Evolutionary conservation across 2,113 vertebrate species (phyloP), one percentile per base, ranked within the genome.

Genomic region (Paramormyrops kingsleyae): DNA sequence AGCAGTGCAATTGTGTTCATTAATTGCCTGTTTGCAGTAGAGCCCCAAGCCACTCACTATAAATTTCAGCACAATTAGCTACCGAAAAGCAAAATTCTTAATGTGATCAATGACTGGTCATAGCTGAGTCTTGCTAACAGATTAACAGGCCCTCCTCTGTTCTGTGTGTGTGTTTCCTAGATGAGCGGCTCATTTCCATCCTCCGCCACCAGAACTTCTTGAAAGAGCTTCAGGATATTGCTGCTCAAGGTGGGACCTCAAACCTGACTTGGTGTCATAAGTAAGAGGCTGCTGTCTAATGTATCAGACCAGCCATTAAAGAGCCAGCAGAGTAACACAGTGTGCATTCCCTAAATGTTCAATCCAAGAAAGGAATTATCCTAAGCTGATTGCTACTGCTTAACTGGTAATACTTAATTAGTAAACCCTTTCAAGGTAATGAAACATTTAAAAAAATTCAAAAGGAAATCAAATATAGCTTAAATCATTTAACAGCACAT

Each of bases 161-260:
- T 27, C 24, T 80, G 47, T 53, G n/a, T 52, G 13, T 88, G 27
- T 77, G 27, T 52, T 44, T 92, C 94, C 66, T 95, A 97, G 97
- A 97, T 91, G 96, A 96, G 87, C 93, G 97, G 74, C 95, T 97
- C 90, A 96, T 96, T 90, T 96, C 96, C 83, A 96, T 97, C 77
- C 96, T 97, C 89, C 94, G 97, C 6, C 96, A 97, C 89, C 96
- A 97, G 92, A 97, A 97, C 84, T 91, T 97, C 84, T 80, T 97
- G 91, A 97, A 95, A 91, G 97, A 97, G 89, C 95, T 97, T 85
- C 97, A 97, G 87, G 96, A 97, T 90, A 95, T 97, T 15, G 97
- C 96, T 24, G 90, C 94, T 90, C 94, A 97, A 97, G 97, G 97
- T 97, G 95, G 74, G 70, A 88, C 3, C 5, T 83, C 24, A 53